Evolutionary conservation across 2,113 vertebrate genomes (phyloP), one percentile per base, ranked within the genome.

Genomic region (Neolamprologus variostigma): DNA sequence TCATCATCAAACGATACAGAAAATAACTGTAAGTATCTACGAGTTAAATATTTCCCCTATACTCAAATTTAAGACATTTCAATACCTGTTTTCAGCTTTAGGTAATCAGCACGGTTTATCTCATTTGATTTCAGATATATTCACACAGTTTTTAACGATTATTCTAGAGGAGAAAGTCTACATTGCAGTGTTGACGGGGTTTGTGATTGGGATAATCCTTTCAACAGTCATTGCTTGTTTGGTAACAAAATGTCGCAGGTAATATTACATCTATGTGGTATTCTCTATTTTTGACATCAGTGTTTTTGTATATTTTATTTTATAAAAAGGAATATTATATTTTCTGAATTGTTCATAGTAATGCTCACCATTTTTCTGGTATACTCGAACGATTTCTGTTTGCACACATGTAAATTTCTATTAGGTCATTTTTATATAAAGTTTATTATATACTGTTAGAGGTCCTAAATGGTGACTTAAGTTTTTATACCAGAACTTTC

Each of bases 141-240:
- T 21, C 23, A 2, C 9, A 2, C 1, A 31, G 2, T 3, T 40
- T 2, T 5, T 81, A 3, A 3, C 0, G 0, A 8, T 0, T 63
- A 17, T 89, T 8, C 1, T 21, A 28, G 7, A 87, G 9, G 4
- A 2, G 0, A 6, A 19, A 2, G 55, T 54, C 33, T 45, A 90
- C 26, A 9, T 91, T 47, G 55, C 85, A 1, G 92, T 94, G 71
- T 10, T 89, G 3, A 14, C 9, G 1, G 96, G 94, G 1, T 93
- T 95, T 93, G 12, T 89, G 4, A 26, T 26, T 9, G 96, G 94
- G 31, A 66, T 84, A 1, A 9, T 88, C 5, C 37, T 87, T 26
- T 86, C 93, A 50, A 23, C 91, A 1, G 2, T 45, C 42, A 51
- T 94, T 57, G 83, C 83, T 55, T 92, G 84, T 86, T 83, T 89